Base-by-base conservation (phyloP, 1,140 invertebrate genomes). In the Trichoplusia ni region DNA sequence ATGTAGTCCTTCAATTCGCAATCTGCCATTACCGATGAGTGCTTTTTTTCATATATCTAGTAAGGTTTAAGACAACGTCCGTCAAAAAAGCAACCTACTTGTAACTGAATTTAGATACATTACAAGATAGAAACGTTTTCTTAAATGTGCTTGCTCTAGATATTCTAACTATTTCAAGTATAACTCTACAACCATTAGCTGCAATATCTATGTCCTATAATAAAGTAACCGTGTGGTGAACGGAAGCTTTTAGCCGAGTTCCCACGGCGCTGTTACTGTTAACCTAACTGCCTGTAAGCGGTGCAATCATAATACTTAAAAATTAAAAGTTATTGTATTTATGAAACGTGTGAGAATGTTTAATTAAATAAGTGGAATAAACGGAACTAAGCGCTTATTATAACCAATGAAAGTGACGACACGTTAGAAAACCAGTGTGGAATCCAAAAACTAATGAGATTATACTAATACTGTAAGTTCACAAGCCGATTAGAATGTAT, bases 321-420 rank as follows among this genome's bases (percentile, higher is more conserved):
- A 88, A 85, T 88, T 90, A 86, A 87, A 83, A 86, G 79, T 89
- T 89, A 87, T 87, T 90, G 82, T 90, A 42, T 85, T 77, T 79
- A 86, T 74, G 82, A 84, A 85, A 82, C 73, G 77, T 84, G 84
- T 90, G 87, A 83, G 87, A 90, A 89, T 89, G 82, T 89, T 85
- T 90, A 90, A 90, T 90, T 87, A 89, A 84, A 85, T 87, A 90
- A 88, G 71, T 84, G 80, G 81, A 69, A 78, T 81, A 81, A 82
- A 84, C 79, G 78, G 76, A 84, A 75, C 76, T 73, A 65, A 79
- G 61, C 59, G 53, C 56, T 71, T 61, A 70, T 73, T 75, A 71
- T 68, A 71, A 69, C 56, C 53, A 75, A 81, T 73, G 80, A 84
- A 86, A 86, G 81, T 81, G 71, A 82, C 72, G 75, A 75, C 75